These are phyloP conservation scores for Platysternon megacephalum DNA, from an alignment of 2,113 vertebrate genomes.

Conservation along the genomic window DNA sequence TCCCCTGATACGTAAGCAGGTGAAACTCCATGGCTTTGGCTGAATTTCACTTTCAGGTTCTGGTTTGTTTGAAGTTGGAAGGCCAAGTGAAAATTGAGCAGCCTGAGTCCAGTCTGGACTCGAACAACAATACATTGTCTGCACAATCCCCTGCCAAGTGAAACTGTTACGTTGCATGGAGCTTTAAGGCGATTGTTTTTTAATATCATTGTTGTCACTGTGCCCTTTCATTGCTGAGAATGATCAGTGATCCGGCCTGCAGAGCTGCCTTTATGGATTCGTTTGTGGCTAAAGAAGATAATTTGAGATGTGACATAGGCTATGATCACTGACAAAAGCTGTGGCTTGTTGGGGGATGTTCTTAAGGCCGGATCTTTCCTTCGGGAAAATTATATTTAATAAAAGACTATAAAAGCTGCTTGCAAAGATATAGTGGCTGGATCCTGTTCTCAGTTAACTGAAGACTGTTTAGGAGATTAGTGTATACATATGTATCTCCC, in stretches of 20 bases:
- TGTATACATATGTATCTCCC: background rate
- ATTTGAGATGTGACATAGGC: conserved; percentile 39
- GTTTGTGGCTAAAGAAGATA: conserved; percentile 58
- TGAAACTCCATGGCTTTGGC: background rate
- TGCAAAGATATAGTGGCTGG: conserved; percentile 10
- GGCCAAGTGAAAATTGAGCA: conserved; percentile 39
- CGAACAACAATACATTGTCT: conserved; percentile 29
- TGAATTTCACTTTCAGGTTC: conserved; percentile 32
- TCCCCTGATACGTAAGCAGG: background rate
- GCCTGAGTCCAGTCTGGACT: background rate
- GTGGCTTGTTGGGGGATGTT: conserved; percentile 13
- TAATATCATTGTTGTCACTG: conserved; percentile 13
- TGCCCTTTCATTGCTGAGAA: conserved; percentile 45
- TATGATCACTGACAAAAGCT: conserved; percentile 7
- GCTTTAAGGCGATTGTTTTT: background rate
- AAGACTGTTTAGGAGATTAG: background rate
- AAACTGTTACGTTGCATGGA: conserved; percentile 62
- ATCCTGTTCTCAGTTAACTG: background rate
- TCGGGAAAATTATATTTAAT: conserved; percentile 32
- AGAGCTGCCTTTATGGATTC: conserved; percentile 55
- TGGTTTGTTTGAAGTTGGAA: conserved; percentile 40
- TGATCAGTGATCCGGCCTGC: conserved; percentile 30
- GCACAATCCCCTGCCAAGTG: conserved; percentile 38
- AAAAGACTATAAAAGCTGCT: conserved; percentile 1
- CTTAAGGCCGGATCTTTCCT: background rate